Evolutionary conservation across 1,140 invertebrate genomes (phyloP), one percentile per base, ranked within the genome.

Genomic region (Drosophila tristis): DNA sequence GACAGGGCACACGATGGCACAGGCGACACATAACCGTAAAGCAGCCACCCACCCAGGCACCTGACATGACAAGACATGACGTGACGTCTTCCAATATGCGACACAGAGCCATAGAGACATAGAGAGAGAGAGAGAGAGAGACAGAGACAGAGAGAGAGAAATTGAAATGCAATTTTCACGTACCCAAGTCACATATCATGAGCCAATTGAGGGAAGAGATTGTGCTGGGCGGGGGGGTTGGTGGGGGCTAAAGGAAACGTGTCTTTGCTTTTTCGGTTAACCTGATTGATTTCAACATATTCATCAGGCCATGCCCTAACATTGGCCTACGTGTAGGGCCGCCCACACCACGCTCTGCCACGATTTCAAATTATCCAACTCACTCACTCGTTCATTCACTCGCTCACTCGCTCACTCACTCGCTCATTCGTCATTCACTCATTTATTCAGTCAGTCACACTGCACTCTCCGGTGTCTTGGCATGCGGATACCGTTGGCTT

Each of bases 101-200:
- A 39, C 35, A 39, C 35, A 31, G 7, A 9, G 29, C 7, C 29
- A 39, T 5, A 39, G 11, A 39, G 35, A 39, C 11, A 39, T 43
- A 7, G 23, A 25, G 23, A 29, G n/a, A 51, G 13, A 29, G 29
- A 5, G 1, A 16, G n/a, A n/a, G 8, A 8, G 29, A 39, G 7
- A 5, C 0, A 16, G n/a, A n/a, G 8, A 8, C 15, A 39, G 7
- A 9, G 4, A 4, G 63, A 51, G 39, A 45, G 42, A 20, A 66
- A 77, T 81, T 87, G 74, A 72, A 78, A 78, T 86, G 82, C 78
- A 75, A 87, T 87, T 86, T 87, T 86, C 81, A 86, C 82, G 81
- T 86, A 81, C 56, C 59, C 68, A 66, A 85, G 57, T 74, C 80
- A 84, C 66, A 80, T 64, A 68, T 76, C 65, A 80, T 63, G 66